phyloP scores from a whole-genome alignment of 1,140 invertebrate species.

The Probaryconus sp. region DNA sequence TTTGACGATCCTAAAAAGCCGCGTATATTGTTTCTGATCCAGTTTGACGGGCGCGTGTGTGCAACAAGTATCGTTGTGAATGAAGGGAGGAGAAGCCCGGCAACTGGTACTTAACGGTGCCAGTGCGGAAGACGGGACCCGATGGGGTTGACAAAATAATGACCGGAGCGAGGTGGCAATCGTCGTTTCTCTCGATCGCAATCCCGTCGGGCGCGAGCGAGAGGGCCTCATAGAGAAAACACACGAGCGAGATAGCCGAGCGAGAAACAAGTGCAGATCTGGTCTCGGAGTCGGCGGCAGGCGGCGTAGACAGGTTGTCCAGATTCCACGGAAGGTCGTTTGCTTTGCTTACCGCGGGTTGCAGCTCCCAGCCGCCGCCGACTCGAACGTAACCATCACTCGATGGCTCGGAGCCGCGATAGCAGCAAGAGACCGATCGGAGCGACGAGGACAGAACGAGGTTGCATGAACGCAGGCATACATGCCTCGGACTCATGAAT shows the following conservation, averaged over 20 bases:
- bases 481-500: slow-evolving; percentile 57
- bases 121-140: slow-evolving; percentile 22
- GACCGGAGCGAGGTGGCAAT: slow-evolving; percentile 32
- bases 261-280: slow-evolving; percentile 71
- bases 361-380: slow-evolving; percentile 60
- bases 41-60: slow-evolving; percentile 47
- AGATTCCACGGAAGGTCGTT: slow-evolving; percentile 80
- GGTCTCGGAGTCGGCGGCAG: slow-evolving; percentile 70
- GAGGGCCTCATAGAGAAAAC: slow-evolving; percentile 47
- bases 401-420: slow-evolving; percentile 49
- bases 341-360: slow-evolving; percentile 78
- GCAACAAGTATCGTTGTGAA: slow-evolving; percentile 15
- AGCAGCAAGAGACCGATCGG: slow-evolving; percentile 9
- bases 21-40: slow-evolving; percentile 37
- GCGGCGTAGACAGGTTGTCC: slow-evolving; percentile 78
- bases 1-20: slow-evolving; percentile 23
- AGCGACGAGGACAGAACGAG: slow-evolving; percentile 34
- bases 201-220: slow-evolving; percentile 7
- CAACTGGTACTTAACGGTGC: slow-evolving; percentile 42
- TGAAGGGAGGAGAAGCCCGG: slow-evolving; percentile 6
- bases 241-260: slow-evolving; percentile 43
- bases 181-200: too few relatives aligned
- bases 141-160: slow-evolving; percentile 57
- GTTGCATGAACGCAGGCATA: slow-evolving; percentile 53
- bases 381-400: slow-evolving; percentile 69